Percentiles rank a stretch among this genome's conserved stretches.
Conservation (phyloP, 2,113 vertebrate genomes). For the Regulus satrapa region DNA sequence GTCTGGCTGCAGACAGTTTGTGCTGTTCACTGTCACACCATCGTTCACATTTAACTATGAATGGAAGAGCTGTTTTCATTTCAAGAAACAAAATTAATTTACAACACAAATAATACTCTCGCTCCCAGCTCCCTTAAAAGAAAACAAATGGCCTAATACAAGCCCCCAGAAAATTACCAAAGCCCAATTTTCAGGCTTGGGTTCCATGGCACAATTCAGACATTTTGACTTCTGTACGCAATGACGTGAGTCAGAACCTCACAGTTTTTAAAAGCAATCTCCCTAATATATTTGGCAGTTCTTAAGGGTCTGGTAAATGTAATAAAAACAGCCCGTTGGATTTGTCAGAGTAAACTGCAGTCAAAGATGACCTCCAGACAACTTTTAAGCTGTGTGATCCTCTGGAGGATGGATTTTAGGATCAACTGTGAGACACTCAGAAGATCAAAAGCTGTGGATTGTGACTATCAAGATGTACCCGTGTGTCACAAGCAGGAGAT, state of each 20-base stretch:
- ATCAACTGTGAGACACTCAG: not conserved
- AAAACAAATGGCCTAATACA: not conserved
- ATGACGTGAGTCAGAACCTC: not conserved
- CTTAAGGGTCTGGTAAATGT: not conserved
- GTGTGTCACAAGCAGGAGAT: not conserved
- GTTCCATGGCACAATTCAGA: not conserved
- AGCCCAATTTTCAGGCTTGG: not conserved
- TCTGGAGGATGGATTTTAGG: not conserved
- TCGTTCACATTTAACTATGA: not conserved
- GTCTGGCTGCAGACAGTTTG: not conserved
- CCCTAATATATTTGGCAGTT: not conserved
- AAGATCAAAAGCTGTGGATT: not conserved
- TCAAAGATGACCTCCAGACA: not conserved
- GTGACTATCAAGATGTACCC: not conserved
- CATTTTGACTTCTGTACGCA: not conserved
- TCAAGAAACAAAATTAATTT: not conserved
- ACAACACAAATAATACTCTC: not conserved
- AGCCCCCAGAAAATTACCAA: not conserved
- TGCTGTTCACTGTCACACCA: not conserved
- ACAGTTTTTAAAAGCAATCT: not conserved
- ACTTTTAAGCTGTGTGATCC: not conserved
- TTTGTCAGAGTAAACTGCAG: not conserved
- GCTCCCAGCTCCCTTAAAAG: not conserved
- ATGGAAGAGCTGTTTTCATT: not conserved
- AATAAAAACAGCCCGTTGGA: not conserved